Evolutionary conservation across 2,888 invertebrate species (phyloP), one percentile per base, ranked within the genome.

Genomic region (Molorchus minor): DNA sequence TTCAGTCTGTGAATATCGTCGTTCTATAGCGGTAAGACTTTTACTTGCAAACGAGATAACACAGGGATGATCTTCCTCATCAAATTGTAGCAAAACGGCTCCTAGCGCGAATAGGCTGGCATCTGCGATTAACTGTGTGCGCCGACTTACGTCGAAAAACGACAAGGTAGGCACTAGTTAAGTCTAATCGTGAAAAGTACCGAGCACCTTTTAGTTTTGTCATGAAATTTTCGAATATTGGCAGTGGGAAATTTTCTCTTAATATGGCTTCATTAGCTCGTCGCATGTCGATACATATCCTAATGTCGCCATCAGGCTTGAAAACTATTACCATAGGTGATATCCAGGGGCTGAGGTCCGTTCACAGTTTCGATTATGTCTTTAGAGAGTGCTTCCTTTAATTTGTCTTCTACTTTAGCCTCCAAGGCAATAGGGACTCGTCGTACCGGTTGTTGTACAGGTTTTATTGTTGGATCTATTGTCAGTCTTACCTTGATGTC

Each of bases 1-100:
- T n/a, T n/a, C n/a, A n/a, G n/a, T 64, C 46, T 73, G 71, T 1
- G 67, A 79, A 61, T 73, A 70, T n/a, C 64, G 35, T 16, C 47
- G 21, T 30, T 59, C 58, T 25, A 43, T 29, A 10, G 58, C 38
- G 13, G 58, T 41, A 15, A 62, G 30, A 25, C 55, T 55, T 36
- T 58, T 58, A 44, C 55, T 62, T 5, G 55, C 55, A 35, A 55
- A 59, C 8, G 36, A 49, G n/a, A 59, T 55, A 13, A n/a, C 59
- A 55, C 47, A 40, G 46, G 16, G 58, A 55, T 15, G 62, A 12
- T 10, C n/a, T 4, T 33, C 10, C 8, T 33, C 33, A 33, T n/a
- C n/a, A 33, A 33, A n/a, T 8, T 53, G n/a, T n/a, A n/a, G n/a
- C n/a, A n/a, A n/a, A n/a, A n/a, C n/a, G n/a, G n/a, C n/a, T n/a